Evolutionary conservation across 2,888 invertebrate genomes (phyloP), one percentile per base, ranked within the genome.

Genomic region (Ashinkailepas kermadecensis): DNA sequence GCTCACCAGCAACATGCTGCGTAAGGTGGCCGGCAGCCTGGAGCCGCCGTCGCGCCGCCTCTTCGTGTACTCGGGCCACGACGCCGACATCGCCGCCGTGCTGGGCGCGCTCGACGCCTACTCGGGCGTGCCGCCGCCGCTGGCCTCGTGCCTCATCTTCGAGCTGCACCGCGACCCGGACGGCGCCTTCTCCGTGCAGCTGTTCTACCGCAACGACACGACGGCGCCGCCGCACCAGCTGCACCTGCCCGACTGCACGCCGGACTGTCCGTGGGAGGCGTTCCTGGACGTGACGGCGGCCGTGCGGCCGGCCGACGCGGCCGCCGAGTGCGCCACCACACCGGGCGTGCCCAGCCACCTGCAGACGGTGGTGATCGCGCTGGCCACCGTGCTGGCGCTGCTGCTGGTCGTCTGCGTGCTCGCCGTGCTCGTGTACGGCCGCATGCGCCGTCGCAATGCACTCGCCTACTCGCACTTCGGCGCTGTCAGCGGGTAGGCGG

Each of bases 31-130:
- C 6, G 56, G 57, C 10, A 10, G 9, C 9, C 78, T 56, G 56
- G 3, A 7, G 78, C 78, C 78, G 78, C 13, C 21, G n/a, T 6
- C 12, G 21, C 56, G 78, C 21, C 21, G 92, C 84, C 84, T 95
- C 67, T 90, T 91, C 86, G 89, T 95, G 81, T 94, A 93, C 85
- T 94, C 94, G 83, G 94, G 89, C 0, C 96, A 96, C 85, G 96
- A 96, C 86, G 90, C 92, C 0, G 95, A 94, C 0, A 88, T 96
- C 21, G 93, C 92, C 0, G 93, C 91, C 85, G 85, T 95, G 64
- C 89, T 96, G 1, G 92, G 92, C 86, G 90, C 92, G 0, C 87
- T 96, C 39, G 91, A 91, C 21, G 84, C 94, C n/a, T 95, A 89
- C 0, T 90, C 92, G 82, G 91, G 92, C 86, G 87, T 92, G 84